Conservation (phyloP, 2,797 vertebrate genomes). For the Brachyalestes nurse region DNA sequence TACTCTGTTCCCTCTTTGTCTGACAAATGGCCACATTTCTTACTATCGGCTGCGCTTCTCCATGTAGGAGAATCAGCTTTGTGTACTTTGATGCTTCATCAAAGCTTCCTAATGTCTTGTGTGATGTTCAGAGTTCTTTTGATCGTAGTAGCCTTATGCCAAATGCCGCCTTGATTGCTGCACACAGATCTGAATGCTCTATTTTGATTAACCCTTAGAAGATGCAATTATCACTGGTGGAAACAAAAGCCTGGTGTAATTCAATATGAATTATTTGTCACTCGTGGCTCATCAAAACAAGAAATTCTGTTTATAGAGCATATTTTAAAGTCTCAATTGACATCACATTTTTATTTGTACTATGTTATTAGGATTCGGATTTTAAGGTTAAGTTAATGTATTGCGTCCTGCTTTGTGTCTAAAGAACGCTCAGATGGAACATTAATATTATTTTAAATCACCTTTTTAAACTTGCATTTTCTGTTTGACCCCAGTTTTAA, state of each 20-base stretch:
- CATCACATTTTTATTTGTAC: neutral
- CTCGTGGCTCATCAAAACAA: neutral
- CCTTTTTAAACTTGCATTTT: too few species aligned
- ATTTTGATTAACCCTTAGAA: slow-evolving; percentile 42
- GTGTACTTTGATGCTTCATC: slow-evolving; percentile 23
- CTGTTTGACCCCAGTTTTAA: too few species aligned
- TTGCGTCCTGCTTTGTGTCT: neutral
- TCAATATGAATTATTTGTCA: neutral
- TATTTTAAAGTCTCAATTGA: neutral
- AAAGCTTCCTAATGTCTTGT: slow-evolving; percentile 31
- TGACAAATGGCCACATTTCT: slow-evolving; percentile 1
- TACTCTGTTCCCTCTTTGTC: neutral
- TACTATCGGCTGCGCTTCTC: neutral
- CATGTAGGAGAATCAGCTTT: slow-evolving; percentile 13
- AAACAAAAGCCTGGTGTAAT: neutral
- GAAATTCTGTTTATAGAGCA: neutral
- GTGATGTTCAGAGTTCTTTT: slow-evolving; percentile 58
- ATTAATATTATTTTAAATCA: neutral
- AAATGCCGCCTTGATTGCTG: slow-evolving; percentile 42
- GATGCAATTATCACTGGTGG: neutral
- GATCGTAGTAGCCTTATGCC: slow-evolving; percentile 30
- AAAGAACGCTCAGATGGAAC: neutral
- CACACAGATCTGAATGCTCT: slow-evolving; percentile 9
- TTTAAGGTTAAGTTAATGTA: neutral
- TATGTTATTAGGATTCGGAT: neutral